These are phyloP conservation scores for Nothobranchius kuhntae DNA, from an alignment of 2,113 vertebrate genomes.

Conservation along the genomic window DNA sequence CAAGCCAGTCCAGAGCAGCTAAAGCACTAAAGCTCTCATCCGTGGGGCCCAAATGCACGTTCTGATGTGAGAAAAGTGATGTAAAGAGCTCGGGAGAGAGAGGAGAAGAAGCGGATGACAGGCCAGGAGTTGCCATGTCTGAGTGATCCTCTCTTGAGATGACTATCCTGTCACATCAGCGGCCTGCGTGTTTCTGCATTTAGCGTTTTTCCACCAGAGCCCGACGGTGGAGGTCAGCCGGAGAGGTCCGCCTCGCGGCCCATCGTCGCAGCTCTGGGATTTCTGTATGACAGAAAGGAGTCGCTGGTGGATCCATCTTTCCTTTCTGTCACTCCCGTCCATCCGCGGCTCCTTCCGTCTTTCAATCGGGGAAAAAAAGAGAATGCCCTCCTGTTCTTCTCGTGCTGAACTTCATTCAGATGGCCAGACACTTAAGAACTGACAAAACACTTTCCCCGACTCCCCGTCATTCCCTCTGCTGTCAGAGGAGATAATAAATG, in stretches of 20 bases:
- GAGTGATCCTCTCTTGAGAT: slow-evolving; percentile 79
- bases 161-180: slow-evolving; percentile 83
- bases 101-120: slow-evolving; percentile 63
- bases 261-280: slow-evolving; percentile 25
- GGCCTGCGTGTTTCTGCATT: slow-evolving; percentile 72
- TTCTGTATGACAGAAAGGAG: slow-evolving; percentile 81
- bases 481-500: slow-evolving; percentile 77
- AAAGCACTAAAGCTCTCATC: slow-evolving; percentile 3
- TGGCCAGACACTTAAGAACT: slow-evolving; percentile 80
- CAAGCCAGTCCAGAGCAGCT: not conserved
- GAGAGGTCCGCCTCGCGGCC: slow-evolving; percentile 55
- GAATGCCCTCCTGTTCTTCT: slow-evolving; percentile 61
- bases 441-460: slow-evolving; percentile 75
- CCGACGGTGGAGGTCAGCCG: slow-evolving; percentile 76
- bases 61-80: slow-evolving; percentile 63
- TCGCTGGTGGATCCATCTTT: slow-evolving; percentile 73
- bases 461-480: slow-evolving; percentile 62
- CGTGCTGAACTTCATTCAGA: slow-evolving; percentile 73
- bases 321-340: slow-evolving; percentile 43
- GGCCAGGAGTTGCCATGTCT: slow-evolving; percentile 70
- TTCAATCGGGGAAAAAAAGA: slow-evolving; percentile 32
- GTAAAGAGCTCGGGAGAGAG: slow-evolving; percentile 66
- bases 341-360: slow-evolving; percentile 33
- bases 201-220: slow-evolving; percentile 54
- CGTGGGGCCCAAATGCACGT: not conserved